Conservation (phyloP, 2,113 vertebrate genomes). For the Maccullochella peelii region DNA sequence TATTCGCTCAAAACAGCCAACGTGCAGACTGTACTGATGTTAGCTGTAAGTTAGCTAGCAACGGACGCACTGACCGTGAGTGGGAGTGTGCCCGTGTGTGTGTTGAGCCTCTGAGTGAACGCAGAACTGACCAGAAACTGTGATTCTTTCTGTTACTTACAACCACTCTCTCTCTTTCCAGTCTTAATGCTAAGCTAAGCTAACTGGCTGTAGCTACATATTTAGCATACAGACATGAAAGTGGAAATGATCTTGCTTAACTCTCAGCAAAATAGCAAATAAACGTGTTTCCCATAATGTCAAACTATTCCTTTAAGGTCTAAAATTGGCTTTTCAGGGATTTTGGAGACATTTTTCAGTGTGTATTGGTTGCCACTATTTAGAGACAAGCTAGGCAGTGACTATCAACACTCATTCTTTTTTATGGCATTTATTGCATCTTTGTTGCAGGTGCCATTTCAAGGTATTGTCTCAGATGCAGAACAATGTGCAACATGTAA, state of each 20-base stretch:
- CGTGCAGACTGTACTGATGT: background rate
- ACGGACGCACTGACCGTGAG: too few relatives aligned
- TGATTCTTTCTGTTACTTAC: background rate
- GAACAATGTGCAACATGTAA: background rate
- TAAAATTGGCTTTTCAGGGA: background rate
- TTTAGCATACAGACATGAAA: background rate
- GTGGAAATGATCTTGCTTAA: background rate
- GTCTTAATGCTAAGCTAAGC: background rate
- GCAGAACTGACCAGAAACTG: too few relatives aligned
- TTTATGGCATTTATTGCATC: background rate
- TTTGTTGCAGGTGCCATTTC: background rate
- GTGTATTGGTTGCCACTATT: background rate
- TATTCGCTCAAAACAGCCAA: background rate
- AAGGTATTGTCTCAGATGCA: background rate
- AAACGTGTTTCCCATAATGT: background rate
- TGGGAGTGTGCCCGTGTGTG: too few relatives aligned
- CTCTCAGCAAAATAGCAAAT: too few relatives aligned
- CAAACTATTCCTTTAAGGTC: background rate
- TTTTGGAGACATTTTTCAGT: background rate
- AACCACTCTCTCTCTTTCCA: background rate
- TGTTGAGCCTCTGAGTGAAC: too few relatives aligned
- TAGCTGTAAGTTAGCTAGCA: too few relatives aligned
- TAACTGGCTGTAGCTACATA: background rate
- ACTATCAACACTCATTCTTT: background rate
- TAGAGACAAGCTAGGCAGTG: background rate